Conservation (phyloP, 2,113 vertebrate species). For the Diglossa brunneiventris region DNA sequence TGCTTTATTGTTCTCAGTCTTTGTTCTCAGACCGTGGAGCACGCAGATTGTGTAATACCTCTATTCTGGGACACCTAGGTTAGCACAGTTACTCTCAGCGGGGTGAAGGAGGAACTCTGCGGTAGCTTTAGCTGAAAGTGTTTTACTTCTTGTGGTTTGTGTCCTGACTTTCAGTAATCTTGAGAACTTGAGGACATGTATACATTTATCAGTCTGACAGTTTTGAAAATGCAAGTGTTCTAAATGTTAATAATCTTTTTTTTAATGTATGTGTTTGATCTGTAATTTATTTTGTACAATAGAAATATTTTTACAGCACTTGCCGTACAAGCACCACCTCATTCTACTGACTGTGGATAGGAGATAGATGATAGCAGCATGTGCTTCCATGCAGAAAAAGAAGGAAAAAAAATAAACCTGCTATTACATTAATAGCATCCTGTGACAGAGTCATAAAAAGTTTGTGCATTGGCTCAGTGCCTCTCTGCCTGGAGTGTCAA, state of each 20-base stretch:
- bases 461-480: not conserved
- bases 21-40: conserved; percentile 8
- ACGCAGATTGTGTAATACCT: conserved; percentile 15
- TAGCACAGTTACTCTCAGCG: not conserved
- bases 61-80: conserved; percentile 30
- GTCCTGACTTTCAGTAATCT: conserved; percentile 40
- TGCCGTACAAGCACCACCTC: not conserved
- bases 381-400: not conserved
- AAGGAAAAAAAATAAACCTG: not conserved
- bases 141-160: conserved; percentile 21
- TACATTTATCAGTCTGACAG: conserved; percentile 18
- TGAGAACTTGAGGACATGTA: conserved; percentile 1
- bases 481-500: not conserved
- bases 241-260: conserved; percentile 34
- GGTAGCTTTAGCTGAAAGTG: not conserved
- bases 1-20: conserved; percentile 30
- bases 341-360: not conserved
- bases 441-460: not conserved
- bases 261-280: not conserved
- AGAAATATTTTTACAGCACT: conserved; percentile 18
- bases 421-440: not conserved
- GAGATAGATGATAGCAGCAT: not conserved
- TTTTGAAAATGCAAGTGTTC: conserved; percentile 43
- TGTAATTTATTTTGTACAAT: conserved; percentile 35
- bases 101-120: not conserved